Evolutionary conservation across 2,888 invertebrate genomes (phyloP), one percentile per base, ranked within the genome.

Genomic region (Coecobrya sp.): DNA sequence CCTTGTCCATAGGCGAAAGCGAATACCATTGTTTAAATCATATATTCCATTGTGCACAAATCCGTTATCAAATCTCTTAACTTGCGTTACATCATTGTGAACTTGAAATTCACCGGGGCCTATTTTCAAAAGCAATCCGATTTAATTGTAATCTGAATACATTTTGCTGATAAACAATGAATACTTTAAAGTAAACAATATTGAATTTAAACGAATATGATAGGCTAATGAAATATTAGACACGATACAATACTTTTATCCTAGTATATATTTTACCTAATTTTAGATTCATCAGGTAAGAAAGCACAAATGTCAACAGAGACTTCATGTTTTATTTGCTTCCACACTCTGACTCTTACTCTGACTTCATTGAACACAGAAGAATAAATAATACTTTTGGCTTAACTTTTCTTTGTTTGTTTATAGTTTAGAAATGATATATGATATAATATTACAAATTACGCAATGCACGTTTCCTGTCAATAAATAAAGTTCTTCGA

Each of bases 1-100:
- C 94, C 94, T 93, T 22, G 94, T 94, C 93, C 93, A 94, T 10
- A 94, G 76, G 16, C 94, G 92, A 68, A 94, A 94, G 16, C 94
- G 82, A 30, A 94, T 81, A 5, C 68, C 92, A 59, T 93, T 92
- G 19, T 92, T 90, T 16, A 94, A 49, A 22, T 93, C 91, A 73
- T 93, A 93, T 62, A 85, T 86, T 45, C 93, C 93, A 68, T 94
- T 93, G 49, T 84, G 59, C 1, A 93, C 79, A 86, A 93, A 94
- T 62, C 93, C 93, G 30, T 87, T 90, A 36, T 93, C 88, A 36
- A 82, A 81, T 36, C 94, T 81, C 19, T 65, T 92, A 7, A 94
- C 94, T 86, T 94, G 94, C 52, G 82, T 85, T 45, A 65, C 86
- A 62, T 94, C 94, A 91, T 94, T 93, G 42, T 84, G 86, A 30